Percentiles rank a stretch among this genome's conserved stretches.
phyloP scores from a whole-genome alignment of 2,888 invertebrate species.

The Nebria brevicollis region DNA sequence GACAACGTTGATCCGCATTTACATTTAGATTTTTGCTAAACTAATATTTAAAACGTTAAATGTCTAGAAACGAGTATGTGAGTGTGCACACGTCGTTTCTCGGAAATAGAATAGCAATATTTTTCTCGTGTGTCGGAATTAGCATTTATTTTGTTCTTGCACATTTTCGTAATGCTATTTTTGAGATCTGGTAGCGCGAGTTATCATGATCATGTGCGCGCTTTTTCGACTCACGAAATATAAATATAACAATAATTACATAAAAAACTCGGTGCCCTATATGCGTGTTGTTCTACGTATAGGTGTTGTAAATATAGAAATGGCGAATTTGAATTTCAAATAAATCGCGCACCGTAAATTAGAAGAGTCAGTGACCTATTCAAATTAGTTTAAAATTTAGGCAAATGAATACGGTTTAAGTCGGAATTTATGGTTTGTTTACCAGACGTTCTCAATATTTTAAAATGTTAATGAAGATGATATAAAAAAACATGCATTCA shows the following conservation, averaged over 20 bases:
- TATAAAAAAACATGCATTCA: too few relatives aligned
- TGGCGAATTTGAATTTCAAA: conserved; percentile 39
- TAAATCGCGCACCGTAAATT: conserved; percentile 34
- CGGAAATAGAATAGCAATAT: conserved; percentile 42
- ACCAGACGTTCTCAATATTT: conserved; percentile 5
- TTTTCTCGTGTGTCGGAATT: conserved; percentile 28
- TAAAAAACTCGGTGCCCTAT: background rate
- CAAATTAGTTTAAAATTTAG: conserved; percentile 29
- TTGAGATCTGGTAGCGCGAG: background rate
- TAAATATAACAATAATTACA: background rate
- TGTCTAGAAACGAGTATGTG: background rate
- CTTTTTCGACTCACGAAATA: conserved; percentile 2
- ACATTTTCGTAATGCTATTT: conserved; percentile 39
- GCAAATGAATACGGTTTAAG: conserved; percentile 26
- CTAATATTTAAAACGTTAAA: background rate
- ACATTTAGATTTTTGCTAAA: background rate
- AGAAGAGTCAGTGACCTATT: conserved; percentile 43
- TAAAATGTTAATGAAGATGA: background rate
- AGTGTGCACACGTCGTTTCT: conserved; percentile 18
- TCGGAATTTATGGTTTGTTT: background rate
- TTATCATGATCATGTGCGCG: background rate
- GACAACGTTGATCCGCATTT: too few relatives aligned
- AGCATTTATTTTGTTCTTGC: conserved; percentile 27
- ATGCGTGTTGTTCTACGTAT: background rate
- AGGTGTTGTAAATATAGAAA: background rate